Evolutionary conservation across 2,797 vertebrate genomes (phyloP), one percentile per base, ranked within the genome.

Genomic region (Oreonectes daqikongensis): DNA sequence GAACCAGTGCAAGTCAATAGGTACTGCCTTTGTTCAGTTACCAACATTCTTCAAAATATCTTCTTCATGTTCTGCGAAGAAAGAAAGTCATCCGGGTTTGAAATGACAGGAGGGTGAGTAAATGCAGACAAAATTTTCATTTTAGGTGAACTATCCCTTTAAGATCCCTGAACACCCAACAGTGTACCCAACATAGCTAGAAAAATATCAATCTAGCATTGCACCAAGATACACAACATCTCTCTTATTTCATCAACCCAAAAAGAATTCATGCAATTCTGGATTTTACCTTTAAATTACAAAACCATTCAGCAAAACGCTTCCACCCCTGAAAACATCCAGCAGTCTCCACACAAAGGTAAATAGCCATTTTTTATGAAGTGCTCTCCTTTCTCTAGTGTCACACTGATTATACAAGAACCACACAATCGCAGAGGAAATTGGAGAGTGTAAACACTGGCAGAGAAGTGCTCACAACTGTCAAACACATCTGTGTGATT

Each of bases 401-500:
- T 80, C 64, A 86, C 87, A 81, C 83, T 89, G 88, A 90, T 91
- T 92, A 90, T 88, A 84, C 85, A 86, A 91, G 88, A 89, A 86
- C 85, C 86, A 78, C 86, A 86, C 84, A 87, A 84, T 81, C 79
- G 72, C 65, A 63, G 80, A 84, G 79, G 90, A 92, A 91, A 91
- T 90, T 87, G 87, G 82, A 84, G 88, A 90, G 88, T 82, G 89
- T 92, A 93, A 93, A 94, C 92, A 91, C 86, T 91, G 88, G 88
- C 87, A 89, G 88, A 86, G 87, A 85, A 64, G 85, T 86, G 88
- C 90, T 90, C 90, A 82, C 73, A 88, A 86, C 86, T 93, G 92
- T 93, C 92, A 94, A 94, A 93, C 92, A 93, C 87, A 88, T 86
- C 84, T 24, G 81, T 86, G 85, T 93, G 92, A 94, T 93, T 92